Conservation (phyloP, 35 echinoderm and acorn worm genomes). For the Apostichopus californicus region DNA sequence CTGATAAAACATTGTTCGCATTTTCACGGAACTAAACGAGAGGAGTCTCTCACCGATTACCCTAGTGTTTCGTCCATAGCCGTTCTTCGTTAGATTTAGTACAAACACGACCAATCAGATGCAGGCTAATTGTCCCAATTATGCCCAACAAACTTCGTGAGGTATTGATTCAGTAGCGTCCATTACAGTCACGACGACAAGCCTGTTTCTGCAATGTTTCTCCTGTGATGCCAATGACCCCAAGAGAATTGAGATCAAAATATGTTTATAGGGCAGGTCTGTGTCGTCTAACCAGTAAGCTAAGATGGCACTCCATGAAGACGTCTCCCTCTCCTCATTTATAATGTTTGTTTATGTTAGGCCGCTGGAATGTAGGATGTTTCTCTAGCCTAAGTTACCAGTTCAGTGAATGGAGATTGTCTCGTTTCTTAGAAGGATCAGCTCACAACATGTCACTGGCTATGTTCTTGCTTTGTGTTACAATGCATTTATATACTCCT, state of each 20-base stretch:
- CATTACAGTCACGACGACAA: background rate
- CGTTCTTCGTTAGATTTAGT: background rate
- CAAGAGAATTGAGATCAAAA: constrained; percentile 55
- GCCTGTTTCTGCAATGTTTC: background rate
- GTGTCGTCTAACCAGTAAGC: background rate
- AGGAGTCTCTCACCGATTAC: background rate
- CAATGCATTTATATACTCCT: too few relatives aligned
- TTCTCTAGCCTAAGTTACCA: too few relatives aligned
- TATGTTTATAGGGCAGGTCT: constrained; percentile 50
- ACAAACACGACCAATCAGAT: background rate
- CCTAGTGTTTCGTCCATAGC: background rate
- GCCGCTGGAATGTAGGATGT: background rate
- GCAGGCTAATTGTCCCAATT: constrained; percentile 47
- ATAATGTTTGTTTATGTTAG: background rate
- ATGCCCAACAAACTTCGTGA: constrained; percentile 1
- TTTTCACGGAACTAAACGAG: too few relatives aligned
- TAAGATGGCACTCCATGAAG: background rate
- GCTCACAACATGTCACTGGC: too few relatives aligned
- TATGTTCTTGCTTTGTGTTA: too few relatives aligned
- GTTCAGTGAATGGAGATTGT: too few relatives aligned
- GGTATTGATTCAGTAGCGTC: constrained; percentile 6
- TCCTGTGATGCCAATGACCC: constrained; percentile 35
- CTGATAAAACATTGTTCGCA: too few relatives aligned
- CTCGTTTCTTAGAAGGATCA: too few relatives aligned
- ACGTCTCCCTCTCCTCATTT: background rate